These are phyloP conservation scores for Vicugna pacos DNA, from an alignment of 2,113 vertebrate genomes.

Conservation along the genomic window DNA sequence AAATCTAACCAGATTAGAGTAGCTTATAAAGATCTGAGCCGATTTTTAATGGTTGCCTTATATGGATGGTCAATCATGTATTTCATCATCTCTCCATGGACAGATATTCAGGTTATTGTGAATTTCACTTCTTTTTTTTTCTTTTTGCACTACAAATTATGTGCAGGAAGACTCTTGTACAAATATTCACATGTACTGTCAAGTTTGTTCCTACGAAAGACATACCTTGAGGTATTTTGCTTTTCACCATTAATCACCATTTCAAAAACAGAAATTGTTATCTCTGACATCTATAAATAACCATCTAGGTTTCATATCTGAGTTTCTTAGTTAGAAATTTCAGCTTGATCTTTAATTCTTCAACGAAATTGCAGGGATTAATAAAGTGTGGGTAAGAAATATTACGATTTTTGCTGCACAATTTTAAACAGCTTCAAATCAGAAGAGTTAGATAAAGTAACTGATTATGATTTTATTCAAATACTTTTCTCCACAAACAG, in stretches of 20 bases:
- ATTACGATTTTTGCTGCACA: not conserved
- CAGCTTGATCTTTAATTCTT: not conserved
- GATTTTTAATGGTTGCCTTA: too few species aligned
- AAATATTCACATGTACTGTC: too few species aligned
- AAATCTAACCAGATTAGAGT: too few species aligned
- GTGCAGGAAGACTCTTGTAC: too few species aligned
- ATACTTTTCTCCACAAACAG: not conserved
- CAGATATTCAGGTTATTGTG: too few species aligned
- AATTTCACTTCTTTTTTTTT: too few species aligned
- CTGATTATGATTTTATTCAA: constrained; percentile 30
- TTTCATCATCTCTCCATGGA: too few species aligned
- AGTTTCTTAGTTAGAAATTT: not conserved
- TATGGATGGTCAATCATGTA: too few species aligned
- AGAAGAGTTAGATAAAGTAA: not conserved
- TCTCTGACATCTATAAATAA: not conserved
- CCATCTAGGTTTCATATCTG: not conserved
- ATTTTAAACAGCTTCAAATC: not conserved
- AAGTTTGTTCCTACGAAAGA: too few species aligned
- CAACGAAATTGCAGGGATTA: not conserved
- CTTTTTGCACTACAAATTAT: too few species aligned
- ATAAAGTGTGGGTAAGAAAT: not conserved
- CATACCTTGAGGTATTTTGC: not conserved
- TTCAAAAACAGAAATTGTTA: not conserved
- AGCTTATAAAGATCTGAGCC: too few species aligned
- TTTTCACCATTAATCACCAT: not conserved